Evolutionary conservation across 2,797 vertebrate genomes (phyloP), one percentile per base, ranked within the genome.

Genomic region (Percopsis omiscomaycus): DNA sequence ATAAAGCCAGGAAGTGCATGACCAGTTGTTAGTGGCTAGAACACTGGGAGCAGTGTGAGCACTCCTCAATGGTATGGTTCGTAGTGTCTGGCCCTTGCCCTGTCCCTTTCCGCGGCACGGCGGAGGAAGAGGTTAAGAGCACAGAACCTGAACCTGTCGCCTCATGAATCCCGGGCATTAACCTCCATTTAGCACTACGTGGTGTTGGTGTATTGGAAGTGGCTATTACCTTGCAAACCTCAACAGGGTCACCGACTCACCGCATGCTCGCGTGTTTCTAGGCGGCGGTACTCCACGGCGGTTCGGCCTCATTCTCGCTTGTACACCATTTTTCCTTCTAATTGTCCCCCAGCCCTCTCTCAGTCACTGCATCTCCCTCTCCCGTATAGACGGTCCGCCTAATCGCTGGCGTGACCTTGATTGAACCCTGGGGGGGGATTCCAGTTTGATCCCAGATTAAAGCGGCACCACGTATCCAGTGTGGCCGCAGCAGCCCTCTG

Each of bases 391-490:
- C 87, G 50, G 83, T 84, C 80, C 66, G 80, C 86, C 87, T 92
- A 92, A 93, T 93, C 88, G 77, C 84, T 67, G 81, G 69, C 67
- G 61, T 90, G 90, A 93, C 92, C 92, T 91, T 90, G 85, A 86
- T 83, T 92, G 91, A 93, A 92, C 92, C 89, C 80, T 81, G 81
- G 81, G 76, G 78, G 86, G 84, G 79, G 79, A 88, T 93, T 92
- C 91, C 85, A 83, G 84, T 92, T 91, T 94, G 85, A 93, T 93
- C 92, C 89, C 88, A 92, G 92, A 93, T 93, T 92, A 91, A 92
- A 93, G 91, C 75, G 48, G 84, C 88, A 89, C 87, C 67, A 61
- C 87, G 78, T 84, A 86, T 87, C 89, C 84, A 85, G 84, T 84
- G 80, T 77, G 78, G 83, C 77, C 73, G 74, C 72, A 75, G 65